Base-by-base conservation (phyloP, 2,113 vertebrate genomes). In the Callopanchax toddi region DNA sequence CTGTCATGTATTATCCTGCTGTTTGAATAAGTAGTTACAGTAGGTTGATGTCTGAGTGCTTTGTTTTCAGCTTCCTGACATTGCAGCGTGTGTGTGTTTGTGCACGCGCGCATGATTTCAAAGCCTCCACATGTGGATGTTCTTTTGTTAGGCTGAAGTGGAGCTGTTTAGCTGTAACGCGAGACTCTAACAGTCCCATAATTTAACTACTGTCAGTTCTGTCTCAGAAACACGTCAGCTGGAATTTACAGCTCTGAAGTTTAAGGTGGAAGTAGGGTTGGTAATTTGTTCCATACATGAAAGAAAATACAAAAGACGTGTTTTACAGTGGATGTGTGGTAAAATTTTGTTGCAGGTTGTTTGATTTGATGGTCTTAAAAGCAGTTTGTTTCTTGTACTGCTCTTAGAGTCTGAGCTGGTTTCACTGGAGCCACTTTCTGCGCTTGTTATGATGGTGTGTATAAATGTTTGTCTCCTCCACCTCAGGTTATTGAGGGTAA, bases 381-480 rank as follows among this genome's bases (percentile, higher is more conserved):
- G n/a, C n/a, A n/a, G n/a, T n/a, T n/a, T n/a, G n/a, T n/a, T n/a
- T n/a, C n/a, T n/a, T n/a, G n/a, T n/a, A n/a, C n/a, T n/a, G n/a
- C n/a, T n/a, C n/a, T n/a, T n/a, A n/a, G n/a, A n/a, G n/a, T n/a
- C n/a, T n/a, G n/a, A n/a, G n/a, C n/a, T n/a, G 70, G 49, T 58
- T 81, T 75, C 63, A 55, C 48, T 42, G 55, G 64, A 73, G 72
- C 57, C 69, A 42, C 55, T 7, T 9, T 61, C 32, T 72, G 56
- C 18, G 17, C 26, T 23, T 45, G 26, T 54, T 74, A 52, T 75
- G 71, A 36, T 50, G 60, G 23, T 49, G 59, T 40, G 48, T 67
- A 36, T 61, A 29, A 34, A 44, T 49, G 37, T 29, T 36, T 62
- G 10, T 37, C 37, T 58, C 37, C 17, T 8, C 17, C 21, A 55